These are phyloP conservation scores for Melieria picta DNA, from an alignment of 2,888 invertebrate species.

Conservation along the genomic window DNA sequence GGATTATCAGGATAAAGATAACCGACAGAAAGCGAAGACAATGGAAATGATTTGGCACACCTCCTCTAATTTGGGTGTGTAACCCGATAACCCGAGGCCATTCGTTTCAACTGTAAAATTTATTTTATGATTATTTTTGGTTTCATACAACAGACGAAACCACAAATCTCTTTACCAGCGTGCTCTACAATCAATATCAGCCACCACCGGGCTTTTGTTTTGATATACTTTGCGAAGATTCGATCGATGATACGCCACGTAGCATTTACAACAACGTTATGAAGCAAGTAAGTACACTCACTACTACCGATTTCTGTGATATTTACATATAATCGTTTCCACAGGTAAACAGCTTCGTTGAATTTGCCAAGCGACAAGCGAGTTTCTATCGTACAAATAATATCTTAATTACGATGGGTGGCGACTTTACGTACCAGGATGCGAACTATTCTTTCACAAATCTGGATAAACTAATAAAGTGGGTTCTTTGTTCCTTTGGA, in stretches of 20 bases:
- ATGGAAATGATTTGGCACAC: constrained; percentile 89
- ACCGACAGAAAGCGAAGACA: constrained; percentile 70
- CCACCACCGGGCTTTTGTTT: constrained; percentile 94
- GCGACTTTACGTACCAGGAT: constrained; percentile 88
- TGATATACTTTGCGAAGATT: constrained; percentile 85
- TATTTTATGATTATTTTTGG: too few relatives aligned
- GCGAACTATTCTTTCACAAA: constrained; percentile 84
- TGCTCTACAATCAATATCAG: constrained; percentile 82
- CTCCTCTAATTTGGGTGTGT: constrained; percentile 75
- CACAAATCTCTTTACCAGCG: constrained; percentile 84
- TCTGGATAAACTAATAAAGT: constrained; percentile 83
- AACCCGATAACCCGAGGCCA: neutral
- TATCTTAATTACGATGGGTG: constrained; percentile 88
- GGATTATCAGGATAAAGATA: constrained; percentile 83
- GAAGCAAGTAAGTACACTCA: constrained; percentile 72
- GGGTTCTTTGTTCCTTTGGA: constrained; percentile 42
- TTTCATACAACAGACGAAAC: constrained; percentile 67
- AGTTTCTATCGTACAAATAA: constrained; percentile 75
- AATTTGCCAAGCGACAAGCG: constrained; percentile 70
- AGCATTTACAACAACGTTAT: constrained; percentile 88
- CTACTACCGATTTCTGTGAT: constrained; percentile 66
- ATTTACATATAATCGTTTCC: constrained; percentile 34
- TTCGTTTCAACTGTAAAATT: neutral
- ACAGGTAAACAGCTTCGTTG: constrained; percentile 68
- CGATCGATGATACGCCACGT: constrained; percentile 83